These are phyloP conservation scores for Periophthalmus magnuspinnatus DNA, from an alignment of 2,797 vertebrate genomes.

Conservation along the genomic window DNA sequence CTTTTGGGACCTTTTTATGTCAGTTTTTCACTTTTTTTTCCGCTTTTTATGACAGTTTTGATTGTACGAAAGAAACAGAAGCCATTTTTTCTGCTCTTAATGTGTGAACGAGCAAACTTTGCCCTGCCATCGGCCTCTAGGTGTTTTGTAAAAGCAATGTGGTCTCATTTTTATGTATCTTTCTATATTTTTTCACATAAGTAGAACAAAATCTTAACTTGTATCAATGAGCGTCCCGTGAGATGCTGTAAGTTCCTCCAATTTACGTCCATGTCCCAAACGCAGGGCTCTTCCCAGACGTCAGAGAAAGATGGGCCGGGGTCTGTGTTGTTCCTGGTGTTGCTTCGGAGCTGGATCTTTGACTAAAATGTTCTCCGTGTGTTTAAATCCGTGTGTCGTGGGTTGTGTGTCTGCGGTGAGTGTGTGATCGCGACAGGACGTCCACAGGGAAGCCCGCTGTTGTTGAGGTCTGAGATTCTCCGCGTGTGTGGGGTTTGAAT, in stretches of 20 bases:
- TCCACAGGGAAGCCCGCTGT: slow-evolving; percentile 57
- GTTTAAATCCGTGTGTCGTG: slow-evolving; percentile 56
- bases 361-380: slow-evolving; percentile 41
- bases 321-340: slow-evolving; percentile 41
- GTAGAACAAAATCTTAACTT: slow-evolving; percentile 24
- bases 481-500: slow-evolving; percentile 29
- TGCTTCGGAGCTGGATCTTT: slow-evolving; percentile 23
- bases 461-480: slow-evolving; percentile 50
- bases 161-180: background rate
- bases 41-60: background rate
- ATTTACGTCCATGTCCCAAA: slow-evolving; percentile 41
- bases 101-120: slow-evolving; percentile 30
- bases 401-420: slow-evolving; percentile 49
- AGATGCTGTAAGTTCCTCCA: slow-evolving; percentile 30
- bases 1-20: too few relatives aligned
- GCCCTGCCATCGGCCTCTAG: background rate
- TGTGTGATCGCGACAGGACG: slow-evolving; percentile 63
- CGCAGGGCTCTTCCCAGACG: slow-evolving; percentile 16
- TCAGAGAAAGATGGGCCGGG: slow-evolving; percentile 24
- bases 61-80: background rate
- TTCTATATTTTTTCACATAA: slow-evolving; percentile 22
- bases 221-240: slow-evolving; percentile 11
- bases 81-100: background rate
- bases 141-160: background rate
- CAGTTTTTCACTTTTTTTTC: slow-evolving; percentile 12